These are phyloP conservation scores for Smutsia temminckii DNA, from an alignment of 2,797 vertebrate genomes.

Conservation along the genomic window DNA sequence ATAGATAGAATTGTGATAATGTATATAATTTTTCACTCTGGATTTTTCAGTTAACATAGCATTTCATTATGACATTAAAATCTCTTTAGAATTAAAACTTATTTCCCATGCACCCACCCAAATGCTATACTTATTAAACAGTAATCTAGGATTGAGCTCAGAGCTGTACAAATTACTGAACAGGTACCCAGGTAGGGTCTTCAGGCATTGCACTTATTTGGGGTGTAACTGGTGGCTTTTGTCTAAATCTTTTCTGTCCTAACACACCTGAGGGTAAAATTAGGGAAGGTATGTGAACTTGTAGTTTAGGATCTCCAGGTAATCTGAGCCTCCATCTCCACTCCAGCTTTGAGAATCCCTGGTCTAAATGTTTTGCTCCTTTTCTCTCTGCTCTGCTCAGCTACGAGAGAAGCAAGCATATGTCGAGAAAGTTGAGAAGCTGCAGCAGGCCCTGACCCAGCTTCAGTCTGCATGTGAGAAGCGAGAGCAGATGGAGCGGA, in stretches of 20 bases:
- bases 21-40: background rate
- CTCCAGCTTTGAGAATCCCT: background rate
- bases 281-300: background rate
- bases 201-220: background rate
- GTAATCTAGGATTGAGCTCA: background rate
- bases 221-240: background rate
- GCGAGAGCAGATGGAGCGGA: slow-evolving; percentile 91
- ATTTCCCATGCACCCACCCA: background rate
- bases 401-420: slow-evolving; percentile 91
- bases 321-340: background rate
- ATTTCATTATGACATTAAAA: slow-evolving; percentile 1
- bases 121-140: background rate
- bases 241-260: background rate
- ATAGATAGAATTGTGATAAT: background rate
- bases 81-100: background rate
- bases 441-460: slow-evolving; percentile 91
- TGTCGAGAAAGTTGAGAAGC: slow-evolving; percentile 91
- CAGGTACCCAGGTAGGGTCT: background rate
- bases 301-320: background rate
- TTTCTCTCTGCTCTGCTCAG: slow-evolving; percentile 73
- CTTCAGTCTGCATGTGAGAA: slow-evolving; percentile 92
- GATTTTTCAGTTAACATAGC: background rate
- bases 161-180: background rate
- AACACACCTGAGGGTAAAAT: background rate
- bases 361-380: background rate